Evolutionary conservation across 2,113 vertebrate genomes (phyloP), one percentile per base, ranked within the genome.

Genomic region (Polyodon spathula): DNA sequence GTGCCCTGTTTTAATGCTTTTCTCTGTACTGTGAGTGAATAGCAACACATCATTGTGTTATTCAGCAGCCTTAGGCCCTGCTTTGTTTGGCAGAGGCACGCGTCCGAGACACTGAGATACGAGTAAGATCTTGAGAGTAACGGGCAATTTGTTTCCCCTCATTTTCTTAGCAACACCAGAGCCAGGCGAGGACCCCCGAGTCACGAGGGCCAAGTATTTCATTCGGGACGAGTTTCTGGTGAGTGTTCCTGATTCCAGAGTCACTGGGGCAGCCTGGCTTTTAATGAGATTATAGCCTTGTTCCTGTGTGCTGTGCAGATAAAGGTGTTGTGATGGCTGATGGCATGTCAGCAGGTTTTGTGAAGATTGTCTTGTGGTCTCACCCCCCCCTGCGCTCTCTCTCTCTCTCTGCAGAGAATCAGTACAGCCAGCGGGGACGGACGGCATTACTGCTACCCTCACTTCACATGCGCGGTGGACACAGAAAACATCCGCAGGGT

Each of bases 171-270:
- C 95, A 41, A 91, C 87, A 83, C 94, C 94, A 12, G 95, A 98
- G 78, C 84, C 85, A 58, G 92, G 89, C 74, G 94, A 98, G 81
- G 92, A 98, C 85, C 89, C 92, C 58, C 92, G 91, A 68, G 95
- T 97, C 79, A 97, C 95, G 73, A 92, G 95, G 82, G 95, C 95
- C 83, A 98, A 98, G 88, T 98, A 98, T 83, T 98, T 98, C 86
- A 97, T 98, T 73, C 87, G 95, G 71, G 95, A 98, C 44, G 95
- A 98, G 76, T 98, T 98, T 80, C 88, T n/a, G n/a, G n/a, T n/a
- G n/a, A n/a, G n/a, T n/a, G n/a, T n/a, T n/a, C n/a, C n/a, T n/a
- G n/a, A n/a, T n/a, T n/a, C n/a, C n/a, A n/a, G n/a, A n/a, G n/a
- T n/a, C n/a, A n/a, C n/a, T 40, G 12, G 37, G 40, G 16, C 51